These are phyloP conservation scores for Idaea biselata DNA, from an alignment of 2,888 invertebrate genomes.

Conservation along the genomic window DNA sequence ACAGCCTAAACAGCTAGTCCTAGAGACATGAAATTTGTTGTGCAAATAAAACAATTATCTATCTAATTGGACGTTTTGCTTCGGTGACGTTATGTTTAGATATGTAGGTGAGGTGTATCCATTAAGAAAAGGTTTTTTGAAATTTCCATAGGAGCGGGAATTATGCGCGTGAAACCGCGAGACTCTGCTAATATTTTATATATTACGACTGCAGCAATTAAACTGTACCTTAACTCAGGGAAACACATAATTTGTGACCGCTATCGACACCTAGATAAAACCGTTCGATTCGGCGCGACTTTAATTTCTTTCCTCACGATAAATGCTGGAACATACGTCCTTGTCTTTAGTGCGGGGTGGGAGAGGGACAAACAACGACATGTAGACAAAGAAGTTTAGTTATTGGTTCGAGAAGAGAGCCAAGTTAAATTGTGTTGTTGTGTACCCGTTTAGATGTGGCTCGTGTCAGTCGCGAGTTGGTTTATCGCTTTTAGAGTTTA, in stretches of 20 bases:
- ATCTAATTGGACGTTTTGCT: too few species aligned
- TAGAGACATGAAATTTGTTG: too few species aligned
- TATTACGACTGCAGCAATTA: conserved; percentile 13
- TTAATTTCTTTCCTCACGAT: conserved; percentile 76
- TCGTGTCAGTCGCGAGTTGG: conserved; percentile 17
- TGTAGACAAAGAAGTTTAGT: conserved; percentile 63
- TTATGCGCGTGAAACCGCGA: too few species aligned
- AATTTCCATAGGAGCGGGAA: too few species aligned
- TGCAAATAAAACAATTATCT: too few species aligned
- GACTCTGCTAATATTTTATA: too few species aligned
- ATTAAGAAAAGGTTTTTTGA: too few species aligned
- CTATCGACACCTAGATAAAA: conserved; percentile 78
- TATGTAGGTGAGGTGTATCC: too few species aligned
- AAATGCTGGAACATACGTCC: conserved; percentile 62
- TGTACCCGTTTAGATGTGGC: conserved; percentile 30
- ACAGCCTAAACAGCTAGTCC: too few species aligned
- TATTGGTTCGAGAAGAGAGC: conserved; percentile 48
- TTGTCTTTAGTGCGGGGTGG: conserved; percentile 36
- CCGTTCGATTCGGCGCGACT: conserved; percentile 75
- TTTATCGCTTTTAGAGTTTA: conserved; percentile 21
- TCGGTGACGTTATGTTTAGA: too few species aligned
- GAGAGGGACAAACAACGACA: conserved; percentile 42
- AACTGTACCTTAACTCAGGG: conserved; percentile 49
- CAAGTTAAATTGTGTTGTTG: conserved; percentile 44
- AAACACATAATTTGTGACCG: conserved; percentile 79